Base-by-base conservation (phyloP, 2,888 invertebrate species). In the Pterostichus niger region DNA sequence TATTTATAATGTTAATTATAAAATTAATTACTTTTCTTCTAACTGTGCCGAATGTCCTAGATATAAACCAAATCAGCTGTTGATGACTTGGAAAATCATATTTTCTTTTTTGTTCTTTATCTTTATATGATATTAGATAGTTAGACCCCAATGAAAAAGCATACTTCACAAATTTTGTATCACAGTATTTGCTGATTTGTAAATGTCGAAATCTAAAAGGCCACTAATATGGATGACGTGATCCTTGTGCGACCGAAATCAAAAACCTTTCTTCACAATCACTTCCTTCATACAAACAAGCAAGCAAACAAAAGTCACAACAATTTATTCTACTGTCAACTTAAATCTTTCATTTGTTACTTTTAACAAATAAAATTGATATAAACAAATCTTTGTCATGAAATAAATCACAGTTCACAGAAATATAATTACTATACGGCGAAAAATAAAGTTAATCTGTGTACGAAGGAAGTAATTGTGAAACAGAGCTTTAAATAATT, bases 31-130 rank as follows among this genome's bases (percentile, higher is more conserved):
- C 75, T 9, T 49, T 11, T 75, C 49, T 40, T 7, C 40, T 40
- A 40, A 64, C 9, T 64, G 56, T 24, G 15, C 44, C 40, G 24
- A 44, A 71, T 15, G 4, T 44, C 2, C 68, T 24, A 71, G 75
- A 75, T 75, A 75, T 75, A 75, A 75, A 49, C 75, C 75, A 75
- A 75, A 75, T 75, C 75, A 75, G 52, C 75, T 52, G 52, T 75
- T 52, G 52, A 24, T 49, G 75, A 75, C 52, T 75, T 75, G 75
- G 75, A 75, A 75, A 75, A 75, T 75, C 75, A 11, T 24, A 33
- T 17, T 64, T 64, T 75, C 17, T 10, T 75, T 9, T 10, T 13
- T 13, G 10, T 59, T 15, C 4, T 59, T 59, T 6, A 9, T 9
- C 3, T 59, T 59, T 59, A 4, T 59, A 13, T 24, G 10, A 6